A percentile compares a stretch with the other conserved stretches of the same genome.
Evolutionary conservation across 2,888 invertebrate species (phyloP).

Genomic region (Protonemura montana): DNA sequence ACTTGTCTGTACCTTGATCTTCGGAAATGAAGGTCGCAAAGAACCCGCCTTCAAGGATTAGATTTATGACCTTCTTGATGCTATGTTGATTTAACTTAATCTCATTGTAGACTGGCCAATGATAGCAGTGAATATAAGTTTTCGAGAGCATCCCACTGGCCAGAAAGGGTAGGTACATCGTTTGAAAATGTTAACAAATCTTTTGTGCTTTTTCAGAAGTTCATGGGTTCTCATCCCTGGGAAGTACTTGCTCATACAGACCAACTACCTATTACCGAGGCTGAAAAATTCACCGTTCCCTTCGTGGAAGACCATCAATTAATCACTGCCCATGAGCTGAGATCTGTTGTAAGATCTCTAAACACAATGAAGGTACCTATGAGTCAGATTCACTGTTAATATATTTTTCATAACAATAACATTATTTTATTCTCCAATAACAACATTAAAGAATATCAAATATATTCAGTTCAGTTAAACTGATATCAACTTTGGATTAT

Average conservation of each 20-base stretch:
- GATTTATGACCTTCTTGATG: no score
- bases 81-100: no score
- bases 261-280: constrained; percentile 33
- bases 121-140: not conserved
- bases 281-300: not conserved
- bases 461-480: not conserved
- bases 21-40: no score
- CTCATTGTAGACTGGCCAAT: no score
- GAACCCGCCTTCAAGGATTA: no score
- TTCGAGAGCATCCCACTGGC: not conserved
- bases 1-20: no score
- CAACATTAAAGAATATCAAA: constrained; percentile 25
- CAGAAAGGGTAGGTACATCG: not conserved
- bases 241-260: constrained; percentile 38
- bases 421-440: constrained; percentile 8
- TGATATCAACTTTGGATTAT: not conserved
- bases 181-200: no score
- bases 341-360: constrained; percentile 15
- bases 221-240: constrained; percentile 41
- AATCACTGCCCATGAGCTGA: not conserved
- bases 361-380: not conserved
- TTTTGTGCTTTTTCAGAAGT: constrained; percentile 41
- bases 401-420: constrained; percentile 18
- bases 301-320: not conserved
- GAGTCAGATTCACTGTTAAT: not conserved